phyloP scores from a whole-genome alignment of 2,888 invertebrate genomes.

The Chloroclysta siterata region DNA sequence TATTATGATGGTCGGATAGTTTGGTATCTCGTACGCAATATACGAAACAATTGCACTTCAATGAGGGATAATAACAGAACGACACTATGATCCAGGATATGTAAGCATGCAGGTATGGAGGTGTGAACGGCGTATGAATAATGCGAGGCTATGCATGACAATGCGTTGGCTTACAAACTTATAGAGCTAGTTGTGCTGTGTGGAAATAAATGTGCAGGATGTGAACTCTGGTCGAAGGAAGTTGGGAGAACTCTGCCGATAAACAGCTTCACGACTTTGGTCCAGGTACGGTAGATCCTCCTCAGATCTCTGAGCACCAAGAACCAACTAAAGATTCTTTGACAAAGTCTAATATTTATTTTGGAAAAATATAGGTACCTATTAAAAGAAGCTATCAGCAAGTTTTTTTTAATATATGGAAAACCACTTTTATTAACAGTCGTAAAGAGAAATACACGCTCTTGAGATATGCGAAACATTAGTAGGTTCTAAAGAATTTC shows the following conservation, averaged over 20 bases:
- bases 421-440: background rate
- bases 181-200: conserved; percentile 27
- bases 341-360: too few species aligned
- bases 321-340: too few species aligned
- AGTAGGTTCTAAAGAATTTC: background rate
- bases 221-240: conserved; percentile 1
- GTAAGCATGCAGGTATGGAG: conserved; percentile 34
- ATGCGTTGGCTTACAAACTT: conserved; percentile 38
- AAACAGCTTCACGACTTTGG: too few species aligned
- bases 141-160: conserved; percentile 43
- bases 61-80: conserved; percentile 25
- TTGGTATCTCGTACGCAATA: conserved; percentile 3
- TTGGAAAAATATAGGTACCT: too few species aligned
- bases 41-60: conserved; percentile 26
- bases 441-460: background rate
- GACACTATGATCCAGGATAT: conserved; percentile 43
- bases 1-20: background rate
- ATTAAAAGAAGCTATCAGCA: too few species aligned
- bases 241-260: background rate
- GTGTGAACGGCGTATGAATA: conserved; percentile 41
- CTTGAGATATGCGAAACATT: background rate
- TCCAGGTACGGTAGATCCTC: too few species aligned
- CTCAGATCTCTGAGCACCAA: too few species aligned
- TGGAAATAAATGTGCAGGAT: background rate
- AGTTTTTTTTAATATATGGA: too few species aligned